phyloP scores from a whole-genome alignment of 2,797 vertebrate genomes.

The Coregonus ussuriensis region DNA sequence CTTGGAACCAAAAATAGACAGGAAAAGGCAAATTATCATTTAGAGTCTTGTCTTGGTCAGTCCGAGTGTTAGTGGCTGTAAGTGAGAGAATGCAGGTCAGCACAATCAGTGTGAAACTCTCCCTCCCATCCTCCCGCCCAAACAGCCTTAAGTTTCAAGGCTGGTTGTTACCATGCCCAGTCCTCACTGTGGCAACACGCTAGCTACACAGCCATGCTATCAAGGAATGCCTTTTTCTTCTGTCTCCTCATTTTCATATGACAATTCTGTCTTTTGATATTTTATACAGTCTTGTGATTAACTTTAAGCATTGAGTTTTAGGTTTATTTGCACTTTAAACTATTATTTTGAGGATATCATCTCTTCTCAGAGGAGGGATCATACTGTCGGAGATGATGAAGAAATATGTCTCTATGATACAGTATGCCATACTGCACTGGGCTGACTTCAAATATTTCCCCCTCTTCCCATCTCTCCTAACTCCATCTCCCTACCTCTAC shows the following conservation, averaged over 20 bases:
- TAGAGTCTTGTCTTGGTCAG: background rate
- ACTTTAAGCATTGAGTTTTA: constrained; percentile 3
- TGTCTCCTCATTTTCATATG: constrained; percentile 5
- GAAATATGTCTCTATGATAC: background rate
- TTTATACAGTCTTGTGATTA: constrained; percentile 14
- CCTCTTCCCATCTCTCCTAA: background rate
- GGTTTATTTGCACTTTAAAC: constrained; percentile 20
- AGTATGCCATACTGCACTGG: background rate
- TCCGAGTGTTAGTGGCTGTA: background rate
- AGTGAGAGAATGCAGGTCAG: background rate
- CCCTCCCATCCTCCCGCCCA: background rate
- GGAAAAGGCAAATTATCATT: background rate
- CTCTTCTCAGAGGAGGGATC: background rate
- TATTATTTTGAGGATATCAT: background rate
- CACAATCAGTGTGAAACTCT: background rate
- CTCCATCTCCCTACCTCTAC: background rate
- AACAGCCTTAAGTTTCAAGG: background rate
- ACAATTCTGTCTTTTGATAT: constrained; percentile 8
- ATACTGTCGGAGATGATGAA: background rate
- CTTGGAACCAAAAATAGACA: background rate
- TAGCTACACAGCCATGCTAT: background rate
- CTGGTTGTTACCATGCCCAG: background rate
- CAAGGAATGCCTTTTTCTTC: background rate
- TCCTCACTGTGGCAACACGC: background rate
- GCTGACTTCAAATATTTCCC: background rate